Evolutionary conservation across 2,113 vertebrate genomes (phyloP), one percentile per base, ranked within the genome.

Genomic region (Hyperopisus bebe): DNA sequence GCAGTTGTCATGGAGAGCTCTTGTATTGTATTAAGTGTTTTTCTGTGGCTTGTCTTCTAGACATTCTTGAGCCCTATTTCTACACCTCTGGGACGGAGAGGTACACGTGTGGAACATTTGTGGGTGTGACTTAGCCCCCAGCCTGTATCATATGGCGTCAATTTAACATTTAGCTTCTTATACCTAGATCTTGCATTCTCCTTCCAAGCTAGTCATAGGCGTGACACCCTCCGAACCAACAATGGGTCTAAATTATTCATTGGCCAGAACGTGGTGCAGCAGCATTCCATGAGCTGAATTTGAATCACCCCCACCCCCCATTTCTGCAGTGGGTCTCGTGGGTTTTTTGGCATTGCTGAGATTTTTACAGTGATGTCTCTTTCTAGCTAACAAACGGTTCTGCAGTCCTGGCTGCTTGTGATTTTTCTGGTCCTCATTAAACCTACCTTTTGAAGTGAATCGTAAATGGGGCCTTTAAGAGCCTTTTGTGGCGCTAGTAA

Each of bases 201-300:
- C 50, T 39, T 53, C 35, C n/a, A 7, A 13, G 48, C n/a, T 42
- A 87, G 86, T 5, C 0, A 3, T 27, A 70, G n/a, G 62, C n/a
- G 9, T 70, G 62, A 11, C n/a, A 70, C 62, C n/a, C 62, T 70
- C 42, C 6, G 10, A 55, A 89, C 42, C 10, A 21, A 55, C 47
- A 48, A n/a, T 11, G 19, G 46, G 70, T 47, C 35, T 89, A 83
- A 89, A 83, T 89, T 82, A 89, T 89, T 77, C 50, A 89, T 80
- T n/a, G 50, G 74, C 21, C 48, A 19, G 77, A 53, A 82, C 70
- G 42, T 55, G 47, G 31, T 44, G 88, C 42, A 51, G 88, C 48
- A 42, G 50, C 42, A 27, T 35, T 11, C 48, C 74, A 83, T 82
- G 77, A 55, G 17, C 66, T 31, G 88, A 89, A 89, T 51, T 77